Evolutionary conservation across 2,113 vertebrate species (phyloP), one percentile per base, ranked within the genome.

Genomic region (Gobius niger): DNA sequence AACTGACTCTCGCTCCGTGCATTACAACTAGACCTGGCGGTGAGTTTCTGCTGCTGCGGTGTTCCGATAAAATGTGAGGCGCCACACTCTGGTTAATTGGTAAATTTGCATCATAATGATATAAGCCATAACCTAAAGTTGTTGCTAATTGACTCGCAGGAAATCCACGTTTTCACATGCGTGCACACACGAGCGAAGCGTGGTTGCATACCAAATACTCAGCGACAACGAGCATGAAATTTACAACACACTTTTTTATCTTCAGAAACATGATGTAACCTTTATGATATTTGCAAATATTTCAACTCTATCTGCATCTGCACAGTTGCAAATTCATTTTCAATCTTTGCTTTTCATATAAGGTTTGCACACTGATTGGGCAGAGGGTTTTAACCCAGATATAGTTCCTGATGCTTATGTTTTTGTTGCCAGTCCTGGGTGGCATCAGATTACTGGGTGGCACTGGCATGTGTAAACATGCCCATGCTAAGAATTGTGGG

Each of bases 21-120:
- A 49, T 82, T 63, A 50, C 41, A 63, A 65, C 67, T 63, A 64
- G 70, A 4, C 9, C 64, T 70, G 70, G 5, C 59, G 53, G 47
- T 70, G 54, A 62, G 47, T 18, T 44, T 44, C 47, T 18, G 52
- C 64, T 53, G 46, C 67, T 70, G 44, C 69, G 52, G 19, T 34
- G 24, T 34, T 34, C 56, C 11, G 16, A 72, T 16, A 19, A 70
- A 70, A 65, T 57, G 72, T 44, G 8, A 44, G 57, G 11, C 47
- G 54, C 7, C 59, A 66, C 42, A 60, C 34, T 66, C 51, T 61
- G 15, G 61, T 47, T 9, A 72, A 71, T 60, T 62, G 65, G 70
- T 64, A 49, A 61, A 53, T 61, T 47, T 71, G 34, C 60, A 73
- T 60, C 9, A 47, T 68, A 47, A 62, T 54, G 42, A 72, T n/a